Percentiles rank a stretch among this genome's conserved stretches.
These are phyloP conservation scores for Psilopogon haemacephalus DNA, from an alignment of 2,113 vertebrate genomes.

Conservation along the genomic window DNA sequence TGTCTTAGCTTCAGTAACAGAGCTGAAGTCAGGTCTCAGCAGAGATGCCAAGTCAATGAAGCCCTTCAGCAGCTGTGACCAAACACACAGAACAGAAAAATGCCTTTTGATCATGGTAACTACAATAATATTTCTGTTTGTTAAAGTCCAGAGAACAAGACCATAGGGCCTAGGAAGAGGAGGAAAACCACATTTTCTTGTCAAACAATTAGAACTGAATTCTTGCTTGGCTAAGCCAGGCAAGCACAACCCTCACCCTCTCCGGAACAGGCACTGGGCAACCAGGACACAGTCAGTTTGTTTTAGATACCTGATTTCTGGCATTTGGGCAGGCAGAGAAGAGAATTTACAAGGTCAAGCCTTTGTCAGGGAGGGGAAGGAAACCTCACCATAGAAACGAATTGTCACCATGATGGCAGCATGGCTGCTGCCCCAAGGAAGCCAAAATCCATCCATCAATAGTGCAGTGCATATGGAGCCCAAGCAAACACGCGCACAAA, in stretches of 20 bases:
- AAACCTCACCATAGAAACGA: rapidly evolving
- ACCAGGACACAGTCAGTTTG: neutral
- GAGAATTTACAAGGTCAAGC: neutral
- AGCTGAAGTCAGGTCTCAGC: neutral
- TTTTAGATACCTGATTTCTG: neutral
- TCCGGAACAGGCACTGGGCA: rapidly evolving
- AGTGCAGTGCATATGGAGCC: neutral
- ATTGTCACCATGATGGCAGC: neutral
- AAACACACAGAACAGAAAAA: conserved; percentile 31
- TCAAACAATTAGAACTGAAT: conserved; percentile 13
- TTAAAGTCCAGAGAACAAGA: neutral
- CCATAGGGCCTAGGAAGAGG: neutral
- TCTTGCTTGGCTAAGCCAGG: neutral
- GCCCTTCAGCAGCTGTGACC: neutral
- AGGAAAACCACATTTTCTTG: conserved; percentile 52
- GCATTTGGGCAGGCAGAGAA: neutral
- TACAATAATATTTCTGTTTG: neutral
- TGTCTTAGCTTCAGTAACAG: neutral
- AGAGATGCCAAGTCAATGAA: neutral
- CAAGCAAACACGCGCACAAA: neutral
- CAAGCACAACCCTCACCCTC: rapidly evolving
- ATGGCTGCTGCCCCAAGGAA: neutral
- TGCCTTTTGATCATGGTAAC: neutral
- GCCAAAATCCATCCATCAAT: rapidly evolving
- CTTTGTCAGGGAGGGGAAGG: neutral